Percentiles rank a stretch among this genome's conserved stretches.
phyloP scores from a whole-genome alignment of 1,140 invertebrate species.

The Cotesia vestalis region DNA sequence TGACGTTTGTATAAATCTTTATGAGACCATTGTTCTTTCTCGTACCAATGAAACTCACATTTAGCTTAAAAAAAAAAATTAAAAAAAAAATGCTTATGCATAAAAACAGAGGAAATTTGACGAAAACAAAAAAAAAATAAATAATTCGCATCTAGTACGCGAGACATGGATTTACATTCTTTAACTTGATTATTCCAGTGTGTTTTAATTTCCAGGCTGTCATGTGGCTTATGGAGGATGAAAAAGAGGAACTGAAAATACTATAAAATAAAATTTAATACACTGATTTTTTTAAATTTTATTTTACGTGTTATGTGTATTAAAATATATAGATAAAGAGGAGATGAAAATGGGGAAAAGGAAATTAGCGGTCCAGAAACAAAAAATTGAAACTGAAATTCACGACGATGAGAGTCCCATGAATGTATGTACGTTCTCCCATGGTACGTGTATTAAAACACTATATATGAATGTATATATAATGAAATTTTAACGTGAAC shows the following conservation, averaged over 20 bases:
- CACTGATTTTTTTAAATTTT: too few relatives aligned
- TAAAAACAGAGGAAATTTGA: neutral
- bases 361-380: neutral
- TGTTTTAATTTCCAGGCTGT: slow-evolving; percentile 33
- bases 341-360: slow-evolving; percentile 15
- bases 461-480: too few relatives aligned
- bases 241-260: neutral
- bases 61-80: slow-evolving; percentile 14
- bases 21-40: too few relatives aligned
- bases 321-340: slow-evolving; percentile 1
- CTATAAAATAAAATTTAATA: too few relatives aligned
- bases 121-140: too few relatives aligned
- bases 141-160: neutral
- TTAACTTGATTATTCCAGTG: slow-evolving; percentile 34
- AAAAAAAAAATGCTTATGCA: slow-evolving; percentile 10
- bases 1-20: neutral
- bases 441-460: neutral
- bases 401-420: neutral
- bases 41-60: neutral
- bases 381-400: slow-evolving; percentile 8
- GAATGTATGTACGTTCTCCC: neutral
- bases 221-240: slow-evolving; percentile 16
- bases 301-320: too few relatives aligned
- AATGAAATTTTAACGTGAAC: slow-evolving; percentile 7
- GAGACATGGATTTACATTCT: slow-evolving; percentile 8